Conservation (phyloP, 2,797 vertebrate species). For the Coendou prehensilis region DNA sequence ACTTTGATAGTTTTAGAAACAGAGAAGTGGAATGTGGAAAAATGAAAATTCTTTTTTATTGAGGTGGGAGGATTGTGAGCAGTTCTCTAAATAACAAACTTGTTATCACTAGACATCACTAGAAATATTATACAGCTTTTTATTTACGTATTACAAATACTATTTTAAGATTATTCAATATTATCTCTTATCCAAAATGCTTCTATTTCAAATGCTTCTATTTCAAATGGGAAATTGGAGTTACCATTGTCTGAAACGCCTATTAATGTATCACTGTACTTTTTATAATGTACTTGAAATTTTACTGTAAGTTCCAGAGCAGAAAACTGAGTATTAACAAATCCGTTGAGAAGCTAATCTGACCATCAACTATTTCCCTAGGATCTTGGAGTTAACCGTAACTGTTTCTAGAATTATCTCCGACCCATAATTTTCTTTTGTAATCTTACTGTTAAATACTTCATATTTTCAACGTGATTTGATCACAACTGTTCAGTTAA, state of each 20-base stretch:
- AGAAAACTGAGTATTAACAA: background rate
- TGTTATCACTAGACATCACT: background rate
- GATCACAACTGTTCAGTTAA: background rate
- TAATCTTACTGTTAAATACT: background rate
- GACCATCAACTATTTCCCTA: background rate
- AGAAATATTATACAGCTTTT: background rate
- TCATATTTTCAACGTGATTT: background rate
- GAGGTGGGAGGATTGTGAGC: background rate
- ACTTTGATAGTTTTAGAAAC: background rate
- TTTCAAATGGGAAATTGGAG: background rate
- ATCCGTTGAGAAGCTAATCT: background rate
- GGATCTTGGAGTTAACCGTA: background rate
- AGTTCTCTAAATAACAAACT: background rate
- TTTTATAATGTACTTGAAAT: background rate
- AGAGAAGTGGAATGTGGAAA: background rate
- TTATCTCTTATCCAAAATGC: background rate
- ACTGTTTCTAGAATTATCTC: background rate
- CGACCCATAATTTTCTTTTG: background rate
- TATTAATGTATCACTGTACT: background rate
- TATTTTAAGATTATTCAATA: background rate
- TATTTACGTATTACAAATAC: background rate
- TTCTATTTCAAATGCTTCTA: background rate
- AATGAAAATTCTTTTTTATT: background rate
- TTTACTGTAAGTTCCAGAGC: background rate
- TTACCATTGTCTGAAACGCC: too few relatives aligned